A percentile compares a stretch with the other conserved stretches of the same genome.
Evolutionary conservation across 2,797 vertebrate species (phyloP).

Genomic region (Tokudaia tokunoshimensis): DNA sequence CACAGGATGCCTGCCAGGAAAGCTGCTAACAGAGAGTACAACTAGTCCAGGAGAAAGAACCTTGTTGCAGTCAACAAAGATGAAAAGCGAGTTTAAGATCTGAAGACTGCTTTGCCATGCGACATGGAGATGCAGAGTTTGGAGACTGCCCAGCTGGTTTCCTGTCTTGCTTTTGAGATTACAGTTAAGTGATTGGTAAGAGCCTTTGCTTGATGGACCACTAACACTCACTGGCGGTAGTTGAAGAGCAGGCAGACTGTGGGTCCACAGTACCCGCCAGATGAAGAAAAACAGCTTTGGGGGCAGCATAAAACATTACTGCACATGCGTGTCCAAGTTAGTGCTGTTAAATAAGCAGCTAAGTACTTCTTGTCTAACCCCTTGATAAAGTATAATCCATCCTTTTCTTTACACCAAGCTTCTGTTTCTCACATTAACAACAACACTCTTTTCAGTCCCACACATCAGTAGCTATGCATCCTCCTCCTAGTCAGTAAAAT

Average conservation of each 20-base stretch:
- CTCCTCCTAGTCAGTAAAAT: neutral
- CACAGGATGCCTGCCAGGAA: too few relatives aligned
- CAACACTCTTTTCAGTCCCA: too few relatives aligned
- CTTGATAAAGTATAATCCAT: neutral
- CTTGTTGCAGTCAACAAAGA: too few relatives aligned
- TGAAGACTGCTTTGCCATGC: too few relatives aligned
- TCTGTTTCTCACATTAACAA: neutral
- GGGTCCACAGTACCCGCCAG: neutral
- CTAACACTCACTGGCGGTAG: neutral
- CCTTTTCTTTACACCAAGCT: neutral
- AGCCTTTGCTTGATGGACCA: neutral
- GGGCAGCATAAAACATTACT: neutral
- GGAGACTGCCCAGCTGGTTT: too few relatives aligned
- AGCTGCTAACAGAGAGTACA: too few relatives aligned
- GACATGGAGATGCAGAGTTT: too few relatives aligned
- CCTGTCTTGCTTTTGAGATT: too few relatives aligned
- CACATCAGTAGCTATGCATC: fast-evolving
- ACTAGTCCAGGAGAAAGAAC: too few relatives aligned
- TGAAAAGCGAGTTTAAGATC: too few relatives aligned
- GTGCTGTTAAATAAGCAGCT: neutral
- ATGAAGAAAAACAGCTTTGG: neutral
- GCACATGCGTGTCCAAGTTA: fast-evolving
- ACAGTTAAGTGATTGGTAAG: neutral
- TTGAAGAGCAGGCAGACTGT: neutral
- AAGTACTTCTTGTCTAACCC: neutral